Percentiles rank a stretch among this genome's conserved stretches.
phyloP scores from a whole-genome alignment of 2,113 vertebrate genomes.

The Harpagus bidentatus region DNA sequence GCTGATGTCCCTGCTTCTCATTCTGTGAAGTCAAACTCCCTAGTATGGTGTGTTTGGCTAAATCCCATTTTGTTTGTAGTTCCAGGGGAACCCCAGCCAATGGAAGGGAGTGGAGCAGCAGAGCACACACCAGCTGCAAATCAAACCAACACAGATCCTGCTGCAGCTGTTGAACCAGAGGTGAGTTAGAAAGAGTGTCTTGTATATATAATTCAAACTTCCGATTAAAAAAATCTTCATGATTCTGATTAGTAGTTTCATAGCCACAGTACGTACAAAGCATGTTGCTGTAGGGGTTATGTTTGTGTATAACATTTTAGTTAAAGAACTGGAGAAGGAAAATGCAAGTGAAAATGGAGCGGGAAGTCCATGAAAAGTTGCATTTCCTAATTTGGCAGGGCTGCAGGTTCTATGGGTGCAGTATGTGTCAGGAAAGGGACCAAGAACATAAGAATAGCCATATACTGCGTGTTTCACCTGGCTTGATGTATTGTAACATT shows the following conservation, averaged over 20 bases:
- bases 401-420: not conserved
- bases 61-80: slow-evolving; percentile 53
- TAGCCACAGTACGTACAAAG: not conserved
- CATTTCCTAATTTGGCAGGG: not conserved
- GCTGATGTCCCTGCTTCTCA: not conserved
- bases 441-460: not conserved
- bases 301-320: fast-evolving
- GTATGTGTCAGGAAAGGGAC: not conserved
- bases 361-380: not conserved
- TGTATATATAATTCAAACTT: not conserved
- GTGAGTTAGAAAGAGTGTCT: not conserved
- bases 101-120: slow-evolving; percentile 73
- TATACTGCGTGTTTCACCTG: not conserved
- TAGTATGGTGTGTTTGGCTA: not conserved
- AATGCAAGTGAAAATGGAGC: not conserved
- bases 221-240: not conserved
- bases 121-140: slow-evolving; percentile 53
- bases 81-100: slow-evolving; percentile 76
- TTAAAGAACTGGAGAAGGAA: not conserved
- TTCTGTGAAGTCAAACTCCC: not conserved
- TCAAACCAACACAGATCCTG: slow-evolving; percentile 67
- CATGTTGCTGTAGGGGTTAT: not conserved
- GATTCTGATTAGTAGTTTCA: not conserved
- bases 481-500: fast-evolving
- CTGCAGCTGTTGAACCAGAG: slow-evolving; percentile 44